Evolutionary conservation across 2,113 vertebrate genomes (phyloP), one percentile per base, ranked within the genome.

Genomic region (Mesitornis unicolor): DNA sequence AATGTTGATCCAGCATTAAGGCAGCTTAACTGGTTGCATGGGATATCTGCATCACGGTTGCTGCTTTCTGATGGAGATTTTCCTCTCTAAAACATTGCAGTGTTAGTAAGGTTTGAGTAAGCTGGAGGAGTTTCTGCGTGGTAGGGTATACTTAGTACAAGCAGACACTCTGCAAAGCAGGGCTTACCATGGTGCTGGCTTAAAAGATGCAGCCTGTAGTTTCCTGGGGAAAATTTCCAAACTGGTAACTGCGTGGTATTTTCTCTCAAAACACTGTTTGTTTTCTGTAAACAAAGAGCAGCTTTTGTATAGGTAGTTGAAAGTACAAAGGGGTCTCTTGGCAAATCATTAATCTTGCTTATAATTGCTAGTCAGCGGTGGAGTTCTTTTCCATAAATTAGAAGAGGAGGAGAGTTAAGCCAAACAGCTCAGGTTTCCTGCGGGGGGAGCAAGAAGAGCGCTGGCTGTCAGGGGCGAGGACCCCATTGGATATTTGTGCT

Each of bases 261-360:
- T 96, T 89, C 51, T 89, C 67, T 90, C 78, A 80, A 95, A 96
- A 83, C 82, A 63, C 47, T 77, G 6, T 89, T 95, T 96, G 61
- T 95, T 91, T 96, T 81, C 90, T 83, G 35, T 90, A 95, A 90
- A 94, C 67, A 93, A 95, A 90, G 63, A 82, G 3, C 78, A 77
- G 89, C 59, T 85, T 93, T 95, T 90, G 57, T 87, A 69, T 79
- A 91, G 78, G 89, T 96, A 61, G 75, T 78, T 75, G 53, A 76
- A 95, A 87, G 70, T 73, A 91, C 74, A 79, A 77, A 87, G 47
- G 43, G 21, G 77, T 94, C 56, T 93, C 78, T 87, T 84, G 87
- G 70, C 81, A 91, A 96, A 94, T 90, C 85, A 85, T 96, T 96
- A 90, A 90, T 96, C 87, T 95, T 93, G 54, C 54, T 82, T 86